Evolutionary conservation across 1,140 invertebrate genomes (phyloP).

Genomic region (Globodera ellingtonae): DNA sequence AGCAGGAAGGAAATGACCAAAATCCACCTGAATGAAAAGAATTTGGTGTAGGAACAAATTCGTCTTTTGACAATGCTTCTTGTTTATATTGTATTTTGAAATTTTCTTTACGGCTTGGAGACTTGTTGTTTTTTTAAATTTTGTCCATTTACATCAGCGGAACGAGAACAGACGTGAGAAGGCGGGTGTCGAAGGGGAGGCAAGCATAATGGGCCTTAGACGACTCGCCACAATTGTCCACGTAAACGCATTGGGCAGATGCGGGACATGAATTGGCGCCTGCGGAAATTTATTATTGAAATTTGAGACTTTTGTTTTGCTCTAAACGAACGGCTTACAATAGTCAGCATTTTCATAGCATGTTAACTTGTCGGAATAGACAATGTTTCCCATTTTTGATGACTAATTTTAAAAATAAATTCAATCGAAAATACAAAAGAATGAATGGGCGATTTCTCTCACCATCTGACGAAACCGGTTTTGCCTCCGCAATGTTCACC

Average conservation of each 20-base stretch:
- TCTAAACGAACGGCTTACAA: slow-evolving; percentile 26
- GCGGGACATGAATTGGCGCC: slow-evolving; percentile 35
- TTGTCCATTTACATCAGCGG: background rate
- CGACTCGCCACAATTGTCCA: slow-evolving; percentile 41
- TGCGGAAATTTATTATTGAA: slow-evolving; percentile 25
- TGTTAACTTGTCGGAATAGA: slow-evolving; percentile 44
- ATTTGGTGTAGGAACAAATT: no score
- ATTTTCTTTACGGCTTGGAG: no score
- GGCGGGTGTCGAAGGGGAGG: slow-evolving; percentile 44
- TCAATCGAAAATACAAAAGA: background rate
- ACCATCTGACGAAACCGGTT: background rate
- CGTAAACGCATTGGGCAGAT: slow-evolving; percentile 42
- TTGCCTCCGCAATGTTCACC: background rate
- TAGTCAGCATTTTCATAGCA: slow-evolving; percentile 48
- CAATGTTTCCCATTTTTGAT: slow-evolving; percentile 45
- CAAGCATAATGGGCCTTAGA: slow-evolving; percentile 42
- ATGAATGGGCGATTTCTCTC: background rate
- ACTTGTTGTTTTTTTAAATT: no score
- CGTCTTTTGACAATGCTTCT: no score
- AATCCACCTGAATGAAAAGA: slow-evolving; percentile 36
- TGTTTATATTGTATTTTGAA: no score
- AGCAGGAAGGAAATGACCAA: slow-evolving; percentile 43
- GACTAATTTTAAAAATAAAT: background rate
- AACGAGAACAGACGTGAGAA: slow-evolving; percentile 43
- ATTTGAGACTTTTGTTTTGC: no score